Percentiles rank a stretch among this genome's conserved stretches.
Evolutionary conservation across 2,113 vertebrate species (phyloP).

Genomic region (Dasyurus viverrinus): DNA sequence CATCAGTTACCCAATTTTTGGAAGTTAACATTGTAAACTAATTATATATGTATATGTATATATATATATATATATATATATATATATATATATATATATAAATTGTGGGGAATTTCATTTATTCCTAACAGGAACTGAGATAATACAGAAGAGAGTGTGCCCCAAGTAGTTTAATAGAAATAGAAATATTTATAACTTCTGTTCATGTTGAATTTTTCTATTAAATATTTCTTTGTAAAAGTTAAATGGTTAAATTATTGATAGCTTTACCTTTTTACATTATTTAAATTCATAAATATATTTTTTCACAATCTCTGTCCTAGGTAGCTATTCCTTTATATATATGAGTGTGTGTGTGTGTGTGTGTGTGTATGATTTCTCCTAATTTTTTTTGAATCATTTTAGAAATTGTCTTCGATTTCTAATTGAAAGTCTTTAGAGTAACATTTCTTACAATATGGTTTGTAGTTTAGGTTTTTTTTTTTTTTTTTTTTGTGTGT

Average conservation of each 20-base stretch:
- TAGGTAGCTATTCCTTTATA: not conserved
- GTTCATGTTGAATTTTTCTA: not conserved
- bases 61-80: not conserved
- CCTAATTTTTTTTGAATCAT: not conserved
- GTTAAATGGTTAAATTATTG: not conserved
- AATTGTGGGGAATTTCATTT: not conserved
- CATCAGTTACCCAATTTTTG: not conserved
- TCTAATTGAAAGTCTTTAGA: not conserved
- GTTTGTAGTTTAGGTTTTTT: no score
- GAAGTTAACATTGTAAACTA: not conserved
- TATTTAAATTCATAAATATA: no score
- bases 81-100: not conserved
- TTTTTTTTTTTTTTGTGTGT: not conserved
- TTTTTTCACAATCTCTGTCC: not conserved
- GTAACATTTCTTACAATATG: no score
- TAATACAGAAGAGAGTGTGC: not conserved
- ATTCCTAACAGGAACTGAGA: not conserved
- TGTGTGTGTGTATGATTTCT: not conserved
- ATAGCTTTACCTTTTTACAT: not conserved
- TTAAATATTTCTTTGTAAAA: not conserved
- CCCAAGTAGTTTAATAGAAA: not conserved
- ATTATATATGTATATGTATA: not conserved
- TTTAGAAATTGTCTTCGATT: not conserved
- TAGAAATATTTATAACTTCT: not conserved
- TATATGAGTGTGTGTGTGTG: no score